Percentiles rank a stretch among this genome's conserved stretches.
phyloP scores from a whole-genome alignment of 1,140 invertebrate genomes.

The Parapsyche elsis region DNA sequence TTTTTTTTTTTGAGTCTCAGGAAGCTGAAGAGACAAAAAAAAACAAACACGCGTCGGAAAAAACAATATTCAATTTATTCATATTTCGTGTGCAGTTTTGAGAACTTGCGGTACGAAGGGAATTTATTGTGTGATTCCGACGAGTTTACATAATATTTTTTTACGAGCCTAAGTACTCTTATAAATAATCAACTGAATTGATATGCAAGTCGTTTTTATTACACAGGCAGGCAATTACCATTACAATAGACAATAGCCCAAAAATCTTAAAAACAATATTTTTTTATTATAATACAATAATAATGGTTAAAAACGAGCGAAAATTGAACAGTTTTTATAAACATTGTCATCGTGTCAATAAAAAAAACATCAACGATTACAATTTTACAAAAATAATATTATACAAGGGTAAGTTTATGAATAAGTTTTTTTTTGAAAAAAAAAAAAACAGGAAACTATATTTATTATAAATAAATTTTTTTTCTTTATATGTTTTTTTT shows the following conservation, averaged over 20 bases:
- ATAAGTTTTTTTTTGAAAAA: neutral
- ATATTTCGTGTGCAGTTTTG: neutral
- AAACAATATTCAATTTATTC: constrained; percentile 5
- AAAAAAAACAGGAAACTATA: constrained; percentile 12
- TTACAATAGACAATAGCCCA: constrained; percentile 29
- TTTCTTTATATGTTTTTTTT: neutral
- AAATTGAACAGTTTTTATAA: constrained; percentile 18
- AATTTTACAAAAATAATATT: constrained; percentile 32
- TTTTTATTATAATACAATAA: constrained; percentile 22
- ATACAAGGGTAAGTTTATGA: neutral
- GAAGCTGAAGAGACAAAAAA: constrained; percentile 42
- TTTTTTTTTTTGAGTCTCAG: constrained; percentile 40
- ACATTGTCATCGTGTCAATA: too few species aligned
- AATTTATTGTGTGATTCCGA: neutral
- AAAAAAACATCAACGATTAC: neutral
- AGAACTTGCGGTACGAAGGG: neutral
- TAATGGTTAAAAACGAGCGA: constrained; percentile 36
- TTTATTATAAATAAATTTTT: constrained; percentile 27
- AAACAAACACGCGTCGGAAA: constrained; percentile 25
- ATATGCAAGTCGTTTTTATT: constrained; percentile 54
- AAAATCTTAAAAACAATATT: constrained; percentile 23
- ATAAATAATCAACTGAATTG: constrained; percentile 57
- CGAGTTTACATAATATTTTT: constrained; percentile 21
- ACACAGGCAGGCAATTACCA: constrained; percentile 45
- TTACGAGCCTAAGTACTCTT: constrained; percentile 45